phyloP scores from a whole-genome alignment of 2,113 vertebrate genomes.

The Clarias macrocephalus region DNA sequence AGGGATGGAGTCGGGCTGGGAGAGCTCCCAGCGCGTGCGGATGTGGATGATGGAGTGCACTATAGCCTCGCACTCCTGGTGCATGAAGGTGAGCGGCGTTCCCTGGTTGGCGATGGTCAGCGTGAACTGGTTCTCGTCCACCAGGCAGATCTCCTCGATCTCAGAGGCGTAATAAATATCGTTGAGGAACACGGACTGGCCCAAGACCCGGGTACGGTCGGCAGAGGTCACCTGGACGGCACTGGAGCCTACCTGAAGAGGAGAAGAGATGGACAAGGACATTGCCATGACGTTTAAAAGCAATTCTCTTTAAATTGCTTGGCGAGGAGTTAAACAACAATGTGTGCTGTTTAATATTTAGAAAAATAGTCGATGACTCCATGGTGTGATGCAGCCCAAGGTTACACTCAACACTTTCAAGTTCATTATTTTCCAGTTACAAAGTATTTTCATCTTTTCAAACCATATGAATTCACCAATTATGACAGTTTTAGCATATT shows the following conservation, averaged over 20 bases:
- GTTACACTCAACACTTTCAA: background rate
- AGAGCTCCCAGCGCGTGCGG: slow-evolving; percentile 94
- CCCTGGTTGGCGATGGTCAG: slow-evolving; percentile 98
- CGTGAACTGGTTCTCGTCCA: slow-evolving; percentile 98
- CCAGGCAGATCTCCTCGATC: slow-evolving; percentile 96
- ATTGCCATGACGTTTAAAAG: background rate
- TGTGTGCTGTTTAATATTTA: too few species aligned
- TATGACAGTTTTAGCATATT: background rate
- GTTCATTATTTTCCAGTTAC: too few species aligned
- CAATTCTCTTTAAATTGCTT: background rate
- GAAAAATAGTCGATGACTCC: too few species aligned
- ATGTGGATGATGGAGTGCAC: slow-evolving; percentile 98
- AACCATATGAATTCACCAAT: background rate
- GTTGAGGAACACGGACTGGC: slow-evolving; percentile 93
- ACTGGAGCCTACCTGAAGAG: slow-evolving; percentile 88
- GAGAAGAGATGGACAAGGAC: background rate
- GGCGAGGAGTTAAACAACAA: background rate
- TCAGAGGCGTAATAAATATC: slow-evolving; percentile 98
- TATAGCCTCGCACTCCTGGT: slow-evolving; percentile 97
- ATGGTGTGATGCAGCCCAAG: background rate
- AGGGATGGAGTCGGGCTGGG: slow-evolving; percentile 95
- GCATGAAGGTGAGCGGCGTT: slow-evolving; percentile 98
- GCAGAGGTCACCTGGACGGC: slow-evolving; percentile 96
- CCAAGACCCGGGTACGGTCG: slow-evolving; percentile 91
- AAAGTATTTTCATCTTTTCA: background rate